These are phyloP conservation scores for Notolabrus celidotus DNA, from an alignment of 2,797 vertebrate species.

Conservation along the genomic window DNA sequence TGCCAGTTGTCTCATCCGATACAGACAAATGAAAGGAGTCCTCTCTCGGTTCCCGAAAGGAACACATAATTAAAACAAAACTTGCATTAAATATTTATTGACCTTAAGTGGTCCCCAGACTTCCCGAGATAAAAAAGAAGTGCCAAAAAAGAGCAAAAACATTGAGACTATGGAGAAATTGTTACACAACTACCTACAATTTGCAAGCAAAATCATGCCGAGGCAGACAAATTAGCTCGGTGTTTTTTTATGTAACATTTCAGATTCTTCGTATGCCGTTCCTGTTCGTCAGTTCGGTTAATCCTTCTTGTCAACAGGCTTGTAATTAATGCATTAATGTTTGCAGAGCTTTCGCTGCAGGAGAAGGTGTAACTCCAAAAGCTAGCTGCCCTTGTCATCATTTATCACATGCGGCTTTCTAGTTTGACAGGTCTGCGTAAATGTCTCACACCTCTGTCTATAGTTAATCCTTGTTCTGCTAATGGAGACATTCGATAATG, in stretches of 20 bases:
- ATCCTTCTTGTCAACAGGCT: slow-evolving; percentile 29
- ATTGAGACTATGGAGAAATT: not conserved
- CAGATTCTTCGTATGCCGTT: slow-evolving; percentile 22
- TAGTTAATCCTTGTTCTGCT: slow-evolving; percentile 35
- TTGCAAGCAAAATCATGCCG: slow-evolving; percentile 13
- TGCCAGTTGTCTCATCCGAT: slow-evolving; percentile 19
- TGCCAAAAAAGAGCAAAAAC: not conserved
- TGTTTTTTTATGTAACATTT: slow-evolving; percentile 43
- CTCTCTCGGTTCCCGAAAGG: slow-evolving; percentile 38
- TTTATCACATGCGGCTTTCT: slow-evolving; percentile 27
- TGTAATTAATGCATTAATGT: slow-evolving; percentile 45
- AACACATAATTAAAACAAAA: slow-evolving; percentile 13
- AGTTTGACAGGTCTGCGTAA: slow-evolving; percentile 34
- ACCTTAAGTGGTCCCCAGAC: too few relatives aligned
- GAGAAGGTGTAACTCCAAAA: slow-evolving; percentile 36
- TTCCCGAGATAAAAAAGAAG: not conserved
- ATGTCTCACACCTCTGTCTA: slow-evolving; percentile 17
- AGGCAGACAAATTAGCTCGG: slow-evolving; percentile 13
- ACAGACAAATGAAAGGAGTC: slow-evolving; percentile 6
- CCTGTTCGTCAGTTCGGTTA: slow-evolving; percentile 42
- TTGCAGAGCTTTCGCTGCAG: slow-evolving; percentile 19
- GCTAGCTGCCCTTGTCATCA: slow-evolving; percentile 9
- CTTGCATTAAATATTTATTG: slow-evolving; percentile 16
- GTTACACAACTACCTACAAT: not conserved
- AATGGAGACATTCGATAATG: slow-evolving; percentile 7